phyloP scores from a whole-genome alignment of 2,888 invertebrate species.

The Cheiracanthium punctorium region DNA sequence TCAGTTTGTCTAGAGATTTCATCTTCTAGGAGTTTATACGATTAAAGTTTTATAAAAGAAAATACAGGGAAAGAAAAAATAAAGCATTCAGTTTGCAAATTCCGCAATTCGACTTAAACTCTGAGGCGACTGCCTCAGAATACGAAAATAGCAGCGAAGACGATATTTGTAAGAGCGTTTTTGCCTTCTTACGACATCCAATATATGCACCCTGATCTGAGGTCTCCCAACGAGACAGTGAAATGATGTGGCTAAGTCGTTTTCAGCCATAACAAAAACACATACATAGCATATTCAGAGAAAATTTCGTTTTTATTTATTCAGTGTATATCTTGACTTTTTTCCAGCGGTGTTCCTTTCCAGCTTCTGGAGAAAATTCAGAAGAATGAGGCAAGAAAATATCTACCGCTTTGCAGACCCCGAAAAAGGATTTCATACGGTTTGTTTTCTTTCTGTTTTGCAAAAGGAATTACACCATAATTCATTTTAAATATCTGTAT shows the following conservation, averaged over 20 bases:
- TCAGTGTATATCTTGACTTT: conserved; percentile 23
- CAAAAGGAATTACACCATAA: too few species aligned
- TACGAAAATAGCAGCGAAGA: not conserved
- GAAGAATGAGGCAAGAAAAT: conserved; percentile 36
- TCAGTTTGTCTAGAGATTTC: too few species aligned
- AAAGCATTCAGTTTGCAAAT: too few species aligned
- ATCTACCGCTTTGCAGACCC: not conserved
- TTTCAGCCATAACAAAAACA: not conserved
- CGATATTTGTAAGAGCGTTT: not conserved
- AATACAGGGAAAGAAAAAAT: conserved; percentile 15
- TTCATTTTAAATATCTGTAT: too few species aligned
- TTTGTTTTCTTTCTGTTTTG: too few species aligned
- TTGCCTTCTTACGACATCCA: not conserved
- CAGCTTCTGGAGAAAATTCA: conserved; percentile 17
- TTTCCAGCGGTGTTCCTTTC: conserved; percentile 14
- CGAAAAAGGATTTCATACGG: too few species aligned
- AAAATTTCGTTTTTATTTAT: conserved; percentile 42
- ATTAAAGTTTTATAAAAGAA: too few species aligned
- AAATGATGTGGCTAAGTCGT: not conserved
- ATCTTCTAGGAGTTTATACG: too few species aligned
- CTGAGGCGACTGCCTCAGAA: not conserved
- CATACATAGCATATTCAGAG: not conserved
- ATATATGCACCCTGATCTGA: not conserved
- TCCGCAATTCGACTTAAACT: not conserved
- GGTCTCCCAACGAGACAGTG: not conserved